Percentiles rank a stretch among this genome's conserved stretches.
phyloP scores from a whole-genome alignment of 2,888 invertebrate species.

The Leptinotarsa rubiginosa region DNA sequence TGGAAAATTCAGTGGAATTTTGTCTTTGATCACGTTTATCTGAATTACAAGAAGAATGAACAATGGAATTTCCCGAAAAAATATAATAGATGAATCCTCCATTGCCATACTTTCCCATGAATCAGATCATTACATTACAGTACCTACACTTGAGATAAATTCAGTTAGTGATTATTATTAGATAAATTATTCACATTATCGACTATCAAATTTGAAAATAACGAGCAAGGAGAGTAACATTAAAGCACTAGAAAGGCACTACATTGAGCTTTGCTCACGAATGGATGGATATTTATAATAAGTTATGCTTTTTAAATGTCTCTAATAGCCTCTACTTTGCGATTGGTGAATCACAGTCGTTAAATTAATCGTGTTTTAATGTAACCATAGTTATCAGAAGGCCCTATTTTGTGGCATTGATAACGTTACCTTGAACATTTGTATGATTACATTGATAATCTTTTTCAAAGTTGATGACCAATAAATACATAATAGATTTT shows the following conservation, averaged over 20 bases:
- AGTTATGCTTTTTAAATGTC: no score
- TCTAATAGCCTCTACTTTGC: no score
- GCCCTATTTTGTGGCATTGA: no score
- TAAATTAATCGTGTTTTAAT: no score
- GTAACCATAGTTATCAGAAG: no score
- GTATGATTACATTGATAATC: no score
- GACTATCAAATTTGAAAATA: neutral
- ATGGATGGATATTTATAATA: constrained; percentile 11
- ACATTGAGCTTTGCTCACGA: constrained; percentile 1
- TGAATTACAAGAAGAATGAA: neutral
- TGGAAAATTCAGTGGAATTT: neutral
- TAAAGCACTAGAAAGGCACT: constrained; percentile 30
- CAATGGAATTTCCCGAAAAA: neutral
- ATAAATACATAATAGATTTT: no score
- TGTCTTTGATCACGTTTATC: neutral
- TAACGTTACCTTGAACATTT: no score
- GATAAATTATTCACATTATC: neutral
- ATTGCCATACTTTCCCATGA: neutral
- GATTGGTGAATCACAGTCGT: no score
- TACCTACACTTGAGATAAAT: constrained; percentile 6
- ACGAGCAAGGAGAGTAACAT: neutral
- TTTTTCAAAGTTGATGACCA: no score
- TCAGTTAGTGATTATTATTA: neutral
- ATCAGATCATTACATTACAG: constrained; percentile 6
- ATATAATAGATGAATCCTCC: neutral